Percentiles rank a stretch among this genome's conserved stretches.
Evolutionary conservation across 2,888 invertebrate species (phyloP).

Genomic region (Thalpophila matura): DNA sequence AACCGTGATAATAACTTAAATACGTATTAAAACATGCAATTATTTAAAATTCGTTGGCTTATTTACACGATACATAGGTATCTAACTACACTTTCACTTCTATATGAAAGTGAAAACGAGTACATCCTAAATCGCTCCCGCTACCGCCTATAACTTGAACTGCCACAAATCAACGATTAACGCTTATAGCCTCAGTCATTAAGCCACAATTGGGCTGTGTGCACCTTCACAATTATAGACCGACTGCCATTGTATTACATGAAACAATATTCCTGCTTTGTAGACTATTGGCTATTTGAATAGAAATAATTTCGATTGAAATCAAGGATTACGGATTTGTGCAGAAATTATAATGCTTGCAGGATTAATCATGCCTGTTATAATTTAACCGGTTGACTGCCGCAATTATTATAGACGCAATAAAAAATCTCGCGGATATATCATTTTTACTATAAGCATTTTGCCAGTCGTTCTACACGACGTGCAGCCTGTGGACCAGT

Average conservation of each 20-base stretch:
- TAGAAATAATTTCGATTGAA: conserved; percentile 53
- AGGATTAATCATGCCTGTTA: conserved; percentile 33
- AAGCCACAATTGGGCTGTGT: conserved; percentile 82
- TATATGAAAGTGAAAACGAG: conserved; percentile 13
- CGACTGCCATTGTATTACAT: conserved; percentile 70
- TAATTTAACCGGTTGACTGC: too few species aligned
- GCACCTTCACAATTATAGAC: conserved; percentile 77
- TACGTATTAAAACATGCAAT: too few species aligned
- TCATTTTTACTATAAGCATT: too few species aligned
- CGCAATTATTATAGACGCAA: too few species aligned
- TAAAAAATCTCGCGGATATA: too few species aligned
- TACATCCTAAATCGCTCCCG: conserved; percentile 35
- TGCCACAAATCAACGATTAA: conserved; percentile 78
- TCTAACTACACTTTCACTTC: conserved; percentile 8
- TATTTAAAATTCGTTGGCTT: too few species aligned
- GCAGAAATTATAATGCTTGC: conserved; percentile 27
- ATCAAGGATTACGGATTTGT: conserved; percentile 44
- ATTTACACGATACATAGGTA: too few species aligned
- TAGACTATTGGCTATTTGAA: conserved; percentile 46
- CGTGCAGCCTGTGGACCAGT: too few species aligned
- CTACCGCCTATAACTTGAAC: conserved; percentile 61
- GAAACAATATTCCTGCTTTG: conserved; percentile 54
- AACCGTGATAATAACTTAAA: too few species aligned
- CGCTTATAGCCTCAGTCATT: conserved; percentile 84
- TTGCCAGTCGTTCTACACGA: too few species aligned